Percentiles rank a stretch among this genome's conserved stretches.
phyloP scores from a whole-genome alignment of 1,140 invertebrate species.

The Nixonia krombeini region DNA sequence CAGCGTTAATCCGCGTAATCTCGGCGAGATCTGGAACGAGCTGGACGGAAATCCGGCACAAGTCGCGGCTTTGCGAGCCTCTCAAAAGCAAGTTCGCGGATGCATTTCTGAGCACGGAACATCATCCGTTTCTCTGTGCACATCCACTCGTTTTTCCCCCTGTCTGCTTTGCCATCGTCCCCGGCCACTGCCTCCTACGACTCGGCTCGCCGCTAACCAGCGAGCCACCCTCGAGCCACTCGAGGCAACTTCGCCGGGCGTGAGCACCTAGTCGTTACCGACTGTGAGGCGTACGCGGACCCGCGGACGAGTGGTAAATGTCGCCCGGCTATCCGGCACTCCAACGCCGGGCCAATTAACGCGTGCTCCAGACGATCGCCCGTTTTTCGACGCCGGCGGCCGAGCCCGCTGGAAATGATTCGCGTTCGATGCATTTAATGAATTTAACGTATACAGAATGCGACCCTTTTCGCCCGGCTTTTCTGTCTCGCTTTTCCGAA shows the following conservation, averaged over 20 bases:
- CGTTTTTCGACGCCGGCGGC: not conserved
- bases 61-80: constrained; percentile 3
- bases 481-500: no score
- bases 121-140: constrained; percentile 1
- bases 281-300: not conserved
- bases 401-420: not conserved
- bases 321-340: not conserved
- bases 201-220: not conserved
- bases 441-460: no score
- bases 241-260: not conserved
- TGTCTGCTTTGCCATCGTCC: not conserved
- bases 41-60: not conserved
- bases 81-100: not conserved
- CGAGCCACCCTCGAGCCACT: not conserved
- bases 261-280: not conserved
- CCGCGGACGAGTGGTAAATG: not conserved
- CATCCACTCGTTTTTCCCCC: not conserved
- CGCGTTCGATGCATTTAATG: no score
- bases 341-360: not conserved
- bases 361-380: not conserved
- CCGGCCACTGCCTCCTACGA: not conserved
- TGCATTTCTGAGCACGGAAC: constrained; percentile 6
- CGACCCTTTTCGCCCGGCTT: no score
- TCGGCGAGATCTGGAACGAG: constrained; percentile 4
- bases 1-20: constrained; percentile 9